A percentile compares a stretch with the other conserved stretches of the same genome.
phyloP scores from a whole-genome alignment of 2,888 invertebrate genomes.

The Trachelus tabidus region DNA sequence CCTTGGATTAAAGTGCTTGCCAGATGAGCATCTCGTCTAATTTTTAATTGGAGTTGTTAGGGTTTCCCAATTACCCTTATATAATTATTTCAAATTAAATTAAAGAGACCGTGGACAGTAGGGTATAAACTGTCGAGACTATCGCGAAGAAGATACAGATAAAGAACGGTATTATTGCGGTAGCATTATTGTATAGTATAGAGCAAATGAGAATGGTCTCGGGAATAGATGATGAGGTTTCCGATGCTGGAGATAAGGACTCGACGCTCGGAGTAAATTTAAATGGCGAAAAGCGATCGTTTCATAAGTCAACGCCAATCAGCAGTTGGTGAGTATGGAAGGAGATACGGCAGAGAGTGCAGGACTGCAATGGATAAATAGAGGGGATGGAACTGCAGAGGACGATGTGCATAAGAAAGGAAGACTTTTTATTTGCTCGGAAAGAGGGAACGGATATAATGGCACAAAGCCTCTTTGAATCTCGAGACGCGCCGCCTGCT shows the following conservation, averaged over 20 bases:
- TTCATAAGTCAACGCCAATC: constrained; percentile 59
- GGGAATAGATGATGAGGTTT: neutral
- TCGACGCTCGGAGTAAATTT: neutral
- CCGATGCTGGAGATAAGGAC: neutral
- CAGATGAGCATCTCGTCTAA: neutral
- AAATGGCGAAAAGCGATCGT: constrained; percentile 45
- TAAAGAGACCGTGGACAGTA: neutral
- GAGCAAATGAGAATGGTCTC: neutral
- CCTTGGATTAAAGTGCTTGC: neutral
- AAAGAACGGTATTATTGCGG: neutral
- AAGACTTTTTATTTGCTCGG: constrained; percentile 39
- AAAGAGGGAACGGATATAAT: constrained; percentile 41
- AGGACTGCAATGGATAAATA: constrained; percentile 23
- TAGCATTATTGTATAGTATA: neutral
- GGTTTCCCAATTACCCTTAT: neutral
- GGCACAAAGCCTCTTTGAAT: constrained; percentile 63
- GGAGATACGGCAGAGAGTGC: neutral
- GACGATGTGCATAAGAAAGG: constrained; percentile 27
- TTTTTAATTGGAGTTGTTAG: neutral
- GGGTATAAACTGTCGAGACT: neutral
- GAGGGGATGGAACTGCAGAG: constrained; percentile 27
- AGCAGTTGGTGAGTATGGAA: constrained; percentile 15
- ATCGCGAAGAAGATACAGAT: neutral
- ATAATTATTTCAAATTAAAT: neutral
- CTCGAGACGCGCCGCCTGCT: constrained; percentile 41